Base-by-base conservation (phyloP, 2,797 vertebrate species). In the Pogonophryne albipinna region DNA sequence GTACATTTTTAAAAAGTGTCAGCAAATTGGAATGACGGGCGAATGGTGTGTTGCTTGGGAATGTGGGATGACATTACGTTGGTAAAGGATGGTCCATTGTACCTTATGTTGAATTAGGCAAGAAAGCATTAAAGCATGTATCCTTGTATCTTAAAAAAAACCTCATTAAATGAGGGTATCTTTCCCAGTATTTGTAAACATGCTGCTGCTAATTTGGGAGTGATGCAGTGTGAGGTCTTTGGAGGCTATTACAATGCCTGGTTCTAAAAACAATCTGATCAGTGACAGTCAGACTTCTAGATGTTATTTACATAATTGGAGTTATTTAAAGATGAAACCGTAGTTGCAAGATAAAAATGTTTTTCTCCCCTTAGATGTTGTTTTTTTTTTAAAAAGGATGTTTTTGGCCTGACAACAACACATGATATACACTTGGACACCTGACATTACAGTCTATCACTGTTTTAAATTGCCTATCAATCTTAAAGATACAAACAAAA, bases 311-410 rank as follows among this genome's bases (percentile, higher is more conserved):
- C 4, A 20, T 31, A 62, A 23, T 13, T 55, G 0, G 70, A 20
- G 69, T 79, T 89, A 66, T 88, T 85, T 89, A 65, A 83, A 79
- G 83, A 86, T 80, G 16, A 77, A 73, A 52, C 7, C 0, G 5
- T 34, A 7, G 1, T 14, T 14, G 20, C 10, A 44, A 62, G 58
- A 34, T 72, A 67, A 84, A 79, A 64, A 57, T 68, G 7, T 16
- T 73, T 38, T 15, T 19, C 23, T 41, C 4, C 19, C 3, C 1
- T 3, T 4, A 50, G 46, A 56, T 55, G 10, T 53, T 66, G 41
- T 53, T 49, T 67, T 34, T 53, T 20, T 23, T 20, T 23, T 23
- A 23, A 23, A 42, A 0, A 9, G 4, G 20, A 46, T 47, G 17
- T 67, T 79, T 68, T 38, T 38, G 50, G 5, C 20, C 6, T 0